Percentiles rank a stretch among this genome's conserved stretches.
Evolutionary conservation across 2,113 vertebrate species (phyloP).

Genomic region (Zootoca vivipara): DNA sequence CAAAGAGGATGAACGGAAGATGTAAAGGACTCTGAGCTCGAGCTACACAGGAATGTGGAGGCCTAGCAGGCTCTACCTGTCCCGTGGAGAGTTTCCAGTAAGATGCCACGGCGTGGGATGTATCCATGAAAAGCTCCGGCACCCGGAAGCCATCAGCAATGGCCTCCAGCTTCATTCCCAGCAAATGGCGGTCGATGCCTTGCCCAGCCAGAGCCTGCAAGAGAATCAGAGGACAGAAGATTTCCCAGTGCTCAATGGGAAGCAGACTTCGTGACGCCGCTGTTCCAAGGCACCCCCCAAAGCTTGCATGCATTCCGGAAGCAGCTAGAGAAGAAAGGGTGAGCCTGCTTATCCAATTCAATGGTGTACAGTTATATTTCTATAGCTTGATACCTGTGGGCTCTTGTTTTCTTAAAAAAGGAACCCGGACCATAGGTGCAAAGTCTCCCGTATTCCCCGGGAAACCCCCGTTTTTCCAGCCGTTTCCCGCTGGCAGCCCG

Average conservation of each 20-base stretch:
- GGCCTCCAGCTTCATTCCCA: conserved; percentile 84
- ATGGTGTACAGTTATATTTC: background rate
- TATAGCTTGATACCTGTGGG: background rate
- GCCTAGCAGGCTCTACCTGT: conserved; percentile 43
- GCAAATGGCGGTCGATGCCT: conserved; percentile 81
- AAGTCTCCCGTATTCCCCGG: too few species aligned
- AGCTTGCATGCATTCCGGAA: background rate
- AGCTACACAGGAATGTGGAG: background rate
- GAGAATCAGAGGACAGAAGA: background rate
- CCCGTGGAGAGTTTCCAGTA: conserved; percentile 85
- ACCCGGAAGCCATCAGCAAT: conserved; percentile 82
- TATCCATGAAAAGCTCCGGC: conserved; percentile 86
- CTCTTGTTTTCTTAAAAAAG: too few species aligned
- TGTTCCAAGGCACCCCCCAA: background rate
- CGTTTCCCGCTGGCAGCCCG: too few species aligned
- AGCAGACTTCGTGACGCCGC: background rate
- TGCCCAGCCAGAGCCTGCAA: conserved; percentile 78
- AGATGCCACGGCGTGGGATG: conserved; percentile 82
- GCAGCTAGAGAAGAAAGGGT: background rate
- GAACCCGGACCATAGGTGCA: too few species aligned
- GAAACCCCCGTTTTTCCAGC: too few species aligned
- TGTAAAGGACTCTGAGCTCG: too few species aligned
- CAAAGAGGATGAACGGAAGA: background rate
- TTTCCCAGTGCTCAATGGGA: background rate
- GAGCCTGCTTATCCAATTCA: too few species aligned